phyloP scores from a whole-genome alignment of 2,888 invertebrate species.

The Apodemia duryi region DNA sequence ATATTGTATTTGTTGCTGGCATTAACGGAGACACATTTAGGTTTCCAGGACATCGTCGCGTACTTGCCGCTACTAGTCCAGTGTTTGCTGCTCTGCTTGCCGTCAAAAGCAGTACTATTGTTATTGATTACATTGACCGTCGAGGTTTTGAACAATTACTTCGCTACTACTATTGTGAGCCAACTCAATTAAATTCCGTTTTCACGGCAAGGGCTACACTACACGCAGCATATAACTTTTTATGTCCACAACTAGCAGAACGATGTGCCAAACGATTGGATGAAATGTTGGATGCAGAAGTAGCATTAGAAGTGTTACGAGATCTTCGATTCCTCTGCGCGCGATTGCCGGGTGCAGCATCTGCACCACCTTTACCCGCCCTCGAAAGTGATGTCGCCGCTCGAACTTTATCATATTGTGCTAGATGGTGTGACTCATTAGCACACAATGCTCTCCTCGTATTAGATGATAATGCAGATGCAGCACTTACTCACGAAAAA shows the following conservation, averaged over 20 bases:
- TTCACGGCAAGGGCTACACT: constrained; percentile 84
- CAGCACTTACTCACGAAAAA: constrained; percentile 57
- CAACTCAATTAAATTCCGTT: constrained; percentile 80
- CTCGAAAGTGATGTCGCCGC: constrained; percentile 58
- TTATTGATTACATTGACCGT: constrained; percentile 81
- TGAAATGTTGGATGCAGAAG: constrained; percentile 80
- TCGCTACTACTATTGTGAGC: constrained; percentile 82
- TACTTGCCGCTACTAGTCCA: constrained; percentile 81
- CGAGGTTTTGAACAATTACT: constrained; percentile 83
- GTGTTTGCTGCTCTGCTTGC: constrained; percentile 81
- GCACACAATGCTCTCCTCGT: constrained; percentile 82
- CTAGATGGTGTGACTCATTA: constrained; percentile 80
- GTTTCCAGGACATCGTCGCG: constrained; percentile 83
- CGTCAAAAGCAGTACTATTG: constrained; percentile 62
- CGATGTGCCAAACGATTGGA: constrained; percentile 84
- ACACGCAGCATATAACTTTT: constrained; percentile 86
- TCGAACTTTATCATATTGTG: constrained; percentile 62
- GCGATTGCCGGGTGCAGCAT: constrained; percentile 63
- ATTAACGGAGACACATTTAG: constrained; percentile 82
- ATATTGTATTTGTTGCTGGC: constrained; percentile 82
- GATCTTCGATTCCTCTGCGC: constrained; percentile 74
- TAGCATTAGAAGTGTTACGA: constrained; percentile 82
- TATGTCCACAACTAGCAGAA: constrained; percentile 84
- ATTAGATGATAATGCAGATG: constrained; percentile 66
- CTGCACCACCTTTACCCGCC: constrained; percentile 71